Evolutionary conservation across 2,797 vertebrate genomes (phyloP).

Genomic region (Tamandua tetradactyla): DNA sequence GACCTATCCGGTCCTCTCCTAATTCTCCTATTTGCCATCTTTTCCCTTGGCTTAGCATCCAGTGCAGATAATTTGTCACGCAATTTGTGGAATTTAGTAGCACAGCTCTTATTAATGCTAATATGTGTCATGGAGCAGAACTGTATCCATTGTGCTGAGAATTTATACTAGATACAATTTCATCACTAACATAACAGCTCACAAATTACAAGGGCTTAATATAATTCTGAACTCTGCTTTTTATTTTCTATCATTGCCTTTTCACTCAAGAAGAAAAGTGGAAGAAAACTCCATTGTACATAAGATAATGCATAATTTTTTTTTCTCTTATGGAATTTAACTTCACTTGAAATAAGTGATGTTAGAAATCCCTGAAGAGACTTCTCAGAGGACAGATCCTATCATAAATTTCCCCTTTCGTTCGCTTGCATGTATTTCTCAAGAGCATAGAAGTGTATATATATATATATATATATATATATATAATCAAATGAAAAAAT

Average conservation of each 20-base stretch:
- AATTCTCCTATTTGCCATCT: neutral
- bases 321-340: constrained; percentile 59
- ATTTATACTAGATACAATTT: constrained; percentile 53
- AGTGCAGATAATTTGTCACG: constrained; percentile 18
- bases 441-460: constrained; percentile 5
- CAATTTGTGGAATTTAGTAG: constrained; percentile 43
- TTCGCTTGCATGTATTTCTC: neutral
- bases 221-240: constrained; percentile 50
- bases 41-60: neutral
- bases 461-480: constrained; percentile 22
- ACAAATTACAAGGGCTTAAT: constrained; percentile 70
- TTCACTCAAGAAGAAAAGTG: constrained; percentile 68
- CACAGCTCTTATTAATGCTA: constrained; percentile 60
- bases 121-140: constrained; percentile 44
- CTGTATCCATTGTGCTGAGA: constrained; percentile 45
- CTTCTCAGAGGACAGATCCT: neutral
- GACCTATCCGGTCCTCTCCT: neutral
- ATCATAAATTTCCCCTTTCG: constrained; percentile 18
- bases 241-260: constrained; percentile 74
- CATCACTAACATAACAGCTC: constrained; percentile 66
- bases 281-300: constrained; percentile 34
- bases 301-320: constrained; percentile 55
- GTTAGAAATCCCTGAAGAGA: constrained; percentile 1
- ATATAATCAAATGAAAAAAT: constrained; percentile 37
- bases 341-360: constrained; percentile 57